Evolutionary conservation across 2,113 vertebrate species (phyloP), one percentile per base, ranked within the genome.

Genomic region (Tachysurus fulvidraco): DNA sequence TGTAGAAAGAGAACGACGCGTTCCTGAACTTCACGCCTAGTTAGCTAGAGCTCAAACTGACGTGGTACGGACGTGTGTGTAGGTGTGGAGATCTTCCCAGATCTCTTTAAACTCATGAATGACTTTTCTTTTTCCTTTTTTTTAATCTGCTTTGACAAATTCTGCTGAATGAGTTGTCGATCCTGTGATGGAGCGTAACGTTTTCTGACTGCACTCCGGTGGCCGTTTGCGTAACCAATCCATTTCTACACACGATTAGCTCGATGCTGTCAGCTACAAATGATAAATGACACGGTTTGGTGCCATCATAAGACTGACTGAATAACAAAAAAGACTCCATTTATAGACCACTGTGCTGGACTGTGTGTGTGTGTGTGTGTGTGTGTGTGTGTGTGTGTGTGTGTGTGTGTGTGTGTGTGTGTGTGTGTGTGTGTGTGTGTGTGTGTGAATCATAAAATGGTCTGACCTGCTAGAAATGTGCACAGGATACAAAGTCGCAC

Each of bases 401-500:
- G 9, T 65, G 13, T 25, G 28, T 25, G 81, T 17, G 28, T 83
- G 30, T 59, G 64, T 89, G 71, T 85, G 81, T 79, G 71, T 83
- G 77, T 82, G 59, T 52, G 82, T 85, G 86, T 85, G 62, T 83
- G 74, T 87, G 85, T 65, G 36, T 83, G 57, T 76, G 79, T 88
- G 55, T 55, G 59, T 78, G 44, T 83, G 80, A 81, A 74, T 41
- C 36, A 36, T 36, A 36, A 36, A 36, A 2, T 2, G 83, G 69
- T 83, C 73, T 60, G 77, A 85, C 77, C 78, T 84, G 80, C 89
- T 83, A 69, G 74, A 85, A 85, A 71, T 87, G 88, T 85, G 62
- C 86, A 87, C 83, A 88, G 88, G 80, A 91, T 85, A 67, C 71
- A 81, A 87, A 83, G 16, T 76, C 80, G 36, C 64, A 89, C 88